phyloP scores from a whole-genome alignment of 2,113 vertebrate genomes.

The human (Homo sapiens) region GRCh38 chr13:62425501-62426000 shows the following conservation, averaged over 20 bases:
- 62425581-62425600: conserved; percentile 39
- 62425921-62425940: not conserved
- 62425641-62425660: not conserved
- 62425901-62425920: not conserved
- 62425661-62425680: not conserved
- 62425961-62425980: not conserved
- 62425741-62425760: not conserved
- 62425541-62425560: not conserved
- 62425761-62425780: not conserved
- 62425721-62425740: conserved; percentile 2
- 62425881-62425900: not conserved
- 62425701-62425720: not conserved
- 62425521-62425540: not conserved
- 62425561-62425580: not conserved
- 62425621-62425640: not conserved
- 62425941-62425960: not conserved
- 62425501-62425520: not conserved
- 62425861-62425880: not conserved
- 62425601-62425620: conserved; percentile 26
- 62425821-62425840: not conserved
- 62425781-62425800: conserved; percentile 2
- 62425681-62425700: not conserved
- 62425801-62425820: conserved; percentile 6
- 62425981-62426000: not conserved
- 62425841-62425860: conserved; percentile 22